A percentile compares a stretch with the other conserved stretches of the same genome.
These are phyloP conservation scores for Bombus waltoni DNA, from an alignment of 1,140 invertebrate genomes.

Conservation along the genomic window DNA sequence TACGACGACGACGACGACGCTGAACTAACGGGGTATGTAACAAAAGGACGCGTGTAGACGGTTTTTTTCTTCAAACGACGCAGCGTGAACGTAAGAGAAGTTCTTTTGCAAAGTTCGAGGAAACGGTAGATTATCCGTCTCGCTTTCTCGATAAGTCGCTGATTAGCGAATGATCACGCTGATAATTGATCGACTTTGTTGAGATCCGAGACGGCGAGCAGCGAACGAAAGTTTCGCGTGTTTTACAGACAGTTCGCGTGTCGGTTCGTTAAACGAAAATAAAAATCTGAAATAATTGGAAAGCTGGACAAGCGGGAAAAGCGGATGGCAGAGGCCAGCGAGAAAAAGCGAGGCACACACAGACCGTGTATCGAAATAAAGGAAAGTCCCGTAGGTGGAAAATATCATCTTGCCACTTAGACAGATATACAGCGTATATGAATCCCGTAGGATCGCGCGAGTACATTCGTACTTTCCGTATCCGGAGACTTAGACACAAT, in stretches of 20 bases:
- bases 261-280: background rate
- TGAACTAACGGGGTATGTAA: background rate
- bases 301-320: background rate
- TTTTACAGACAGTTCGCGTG: background rate
- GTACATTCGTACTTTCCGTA: conserved; percentile 24
- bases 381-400: conserved; percentile 51
- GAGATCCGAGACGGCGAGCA: background rate
- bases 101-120: background rate
- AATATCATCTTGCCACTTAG: conserved; percentile 69
- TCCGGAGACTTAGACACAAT: conserved; percentile 51
- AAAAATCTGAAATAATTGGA: background rate
- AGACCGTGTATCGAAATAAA: conserved; percentile 50
- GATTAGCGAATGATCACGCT: too few species aligned
- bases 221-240: too few species aligned
- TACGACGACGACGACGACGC: background rate
- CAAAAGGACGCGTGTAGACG: conserved; percentile 32
- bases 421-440: conserved; percentile 47
- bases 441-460: conserved; percentile 50
- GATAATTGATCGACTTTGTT: too few species aligned
- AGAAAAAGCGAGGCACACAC: background rate
- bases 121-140: background rate
- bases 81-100: too few species aligned
- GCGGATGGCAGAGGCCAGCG: background rate
- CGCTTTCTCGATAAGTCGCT: too few species aligned
- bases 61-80: background rate